Evolutionary conservation across 2,797 vertebrate species (phyloP), one percentile per base, ranked within the genome.

Genomic region (Tragopan temminckii): DNA sequence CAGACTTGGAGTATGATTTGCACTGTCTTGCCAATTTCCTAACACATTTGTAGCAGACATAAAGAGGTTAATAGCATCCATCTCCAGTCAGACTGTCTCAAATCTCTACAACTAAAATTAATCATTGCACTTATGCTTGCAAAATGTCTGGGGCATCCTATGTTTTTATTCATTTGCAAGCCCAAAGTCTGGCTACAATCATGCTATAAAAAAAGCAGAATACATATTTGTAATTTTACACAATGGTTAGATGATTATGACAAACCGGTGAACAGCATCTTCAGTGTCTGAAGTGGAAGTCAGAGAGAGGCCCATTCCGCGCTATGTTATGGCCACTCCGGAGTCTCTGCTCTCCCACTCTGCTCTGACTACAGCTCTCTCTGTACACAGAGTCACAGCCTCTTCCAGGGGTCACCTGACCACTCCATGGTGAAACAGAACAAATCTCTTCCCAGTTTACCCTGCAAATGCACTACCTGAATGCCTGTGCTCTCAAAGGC

Each of bases 91-190:
- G 92, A 80, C 85, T 74, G 95, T 95, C 95, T 96, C 79, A 58
- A 48, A 94, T 93, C 88, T 86, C 74, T 88, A 87, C 77, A 95
- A 96, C 94, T 95, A 96, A 83, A 95, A 93, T 84, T 74, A 94
- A 94, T 96, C 95, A 78, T 76, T 45, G 52, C 62, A 80, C 89
- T 93, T 93, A 38, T 62, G 35, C 82, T 84, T 90, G 82, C 90
- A 95, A 96, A 95, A 91, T 57, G 67, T 85, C 89, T 92, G 86
- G 93, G 19, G 8, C 70, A 90, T 91, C 76, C 83, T 77, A 77
- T 95, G 79, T 94, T 95, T 96, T 94, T 89, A 94, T 92, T 84
- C 79, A 93, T 95, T 93, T 92, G 67, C 83, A 96, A 93, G 76
- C 83, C 64, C 52, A 40, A 90, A 88, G 76, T 57, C 75, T 92